phyloP scores from a whole-genome alignment of 2,797 vertebrate genomes.

The Craterocephalus amniculus region DNA sequence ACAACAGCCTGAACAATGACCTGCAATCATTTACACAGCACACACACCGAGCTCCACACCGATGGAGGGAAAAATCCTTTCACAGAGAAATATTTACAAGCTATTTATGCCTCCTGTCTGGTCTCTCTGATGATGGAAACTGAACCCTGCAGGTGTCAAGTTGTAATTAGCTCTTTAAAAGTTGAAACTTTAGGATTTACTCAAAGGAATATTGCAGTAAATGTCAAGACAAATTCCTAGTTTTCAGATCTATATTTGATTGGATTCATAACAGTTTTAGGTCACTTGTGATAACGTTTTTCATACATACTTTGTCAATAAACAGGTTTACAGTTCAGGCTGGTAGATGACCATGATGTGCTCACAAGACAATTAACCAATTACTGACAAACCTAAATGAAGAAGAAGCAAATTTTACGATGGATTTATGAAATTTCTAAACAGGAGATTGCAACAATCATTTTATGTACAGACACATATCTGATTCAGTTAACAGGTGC shows the following conservation, averaged over 20 bases:
- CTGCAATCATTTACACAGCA: constrained; percentile 63
- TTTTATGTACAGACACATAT: neutral
- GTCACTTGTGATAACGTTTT: neutral
- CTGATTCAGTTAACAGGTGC: too few species aligned
- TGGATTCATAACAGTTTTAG: neutral
- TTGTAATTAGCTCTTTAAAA: constrained; percentile 8
- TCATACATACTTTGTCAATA: neutral
- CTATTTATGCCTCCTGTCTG: constrained; percentile 27
- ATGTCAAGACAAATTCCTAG: neutral
- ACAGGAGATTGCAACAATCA: neutral
- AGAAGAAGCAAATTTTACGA: neutral
- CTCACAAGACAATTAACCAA: neutral
- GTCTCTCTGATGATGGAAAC: constrained; percentile 24
- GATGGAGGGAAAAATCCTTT: constrained; percentile 49
- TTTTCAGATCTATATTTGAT: neutral
- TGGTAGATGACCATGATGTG: neutral
- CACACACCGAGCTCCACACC: constrained; percentile 40
- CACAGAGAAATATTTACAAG: constrained; percentile 59
- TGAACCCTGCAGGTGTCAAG: constrained; percentile 18
- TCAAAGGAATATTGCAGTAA: neutral
- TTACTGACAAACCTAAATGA: neutral
- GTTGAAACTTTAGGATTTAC: neutral
- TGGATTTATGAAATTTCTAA: too few species aligned
- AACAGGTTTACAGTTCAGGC: neutral
- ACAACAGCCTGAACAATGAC: constrained; percentile 73